Base-by-base conservation (phyloP, 2,888 invertebrate species). In the Lutraria lutraria region DNA sequence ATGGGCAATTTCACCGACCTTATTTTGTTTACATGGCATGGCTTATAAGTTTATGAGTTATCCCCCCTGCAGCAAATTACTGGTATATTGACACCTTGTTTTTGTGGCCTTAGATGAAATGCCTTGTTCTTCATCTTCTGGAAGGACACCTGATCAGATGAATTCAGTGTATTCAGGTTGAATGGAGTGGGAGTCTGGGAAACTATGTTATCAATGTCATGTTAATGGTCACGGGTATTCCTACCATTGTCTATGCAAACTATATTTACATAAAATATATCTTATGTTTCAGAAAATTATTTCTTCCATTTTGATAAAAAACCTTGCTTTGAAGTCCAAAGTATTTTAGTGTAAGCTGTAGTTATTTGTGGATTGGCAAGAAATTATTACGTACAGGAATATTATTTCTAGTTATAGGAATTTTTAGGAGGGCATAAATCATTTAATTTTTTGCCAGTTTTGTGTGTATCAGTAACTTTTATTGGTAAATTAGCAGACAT, bases 21-120 rank as follows among this genome's bases (percentile, higher is more conserved):
- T 76, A n/a, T n/a, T 76, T 76, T 31, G 76, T 76, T 76, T 76
- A 31, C 25, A 52, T 76, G 84, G 84, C 84, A 84, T 84, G 84
- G 84, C 31, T 53, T 84, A 54, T 84, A 52, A 54, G 54, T 84
- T 84, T 72, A 29, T 83, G 76, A 76, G 31, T 76, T 76, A 76
- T 68, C 63, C 82, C 82, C 53, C 68, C 12, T 53, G n/a, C 72
- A 25, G 31, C 54, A 76, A 34, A 16, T 34, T 76, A 31, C 31
- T 34, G 31, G 21, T 76, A 6, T 68, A 68, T 12, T 25, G 63
- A 68, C 63, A 68, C 63, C n/a, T n/a, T 68, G 43, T 43, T 60
- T 68, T 68, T 68, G 63, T 68, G n/a, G n/a, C 63, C 63, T 12
- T 68, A 8, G 43, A 43, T 43, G 43, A 43, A 43, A 43, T 43